Percentiles rank a stretch among this genome's conserved stretches.
Evolutionary conservation across 2,113 vertebrate genomes (phyloP).

Genomic region (Lepisosteus oculatus): DNA sequence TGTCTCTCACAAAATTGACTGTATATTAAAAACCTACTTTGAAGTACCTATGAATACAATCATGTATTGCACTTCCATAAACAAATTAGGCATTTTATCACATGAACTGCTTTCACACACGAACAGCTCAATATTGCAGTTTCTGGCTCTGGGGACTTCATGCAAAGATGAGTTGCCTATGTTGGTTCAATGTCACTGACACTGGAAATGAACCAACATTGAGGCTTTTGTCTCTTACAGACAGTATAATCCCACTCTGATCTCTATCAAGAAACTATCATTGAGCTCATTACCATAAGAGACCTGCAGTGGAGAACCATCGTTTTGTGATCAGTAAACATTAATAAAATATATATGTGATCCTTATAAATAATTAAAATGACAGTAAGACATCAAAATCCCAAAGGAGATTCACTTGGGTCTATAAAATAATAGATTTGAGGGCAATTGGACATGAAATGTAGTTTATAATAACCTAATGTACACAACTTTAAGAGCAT

Average conservation of each 20-base stretch:
- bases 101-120: neutral
- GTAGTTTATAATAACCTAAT: too few relatives aligned
- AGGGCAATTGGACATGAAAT: too few relatives aligned
- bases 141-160: neutral
- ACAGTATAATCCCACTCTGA: neutral
- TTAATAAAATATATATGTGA: neutral
- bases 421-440: too few relatives aligned
- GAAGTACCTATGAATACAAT: neutral
- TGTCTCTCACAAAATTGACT: too few relatives aligned
- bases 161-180: neutral
- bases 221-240: neutral
- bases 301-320: neutral
- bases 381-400: neutral
- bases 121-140: neutral
- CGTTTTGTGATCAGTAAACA: neutral
- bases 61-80: neutral
- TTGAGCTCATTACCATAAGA: neutral
- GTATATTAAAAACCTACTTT: neutral
- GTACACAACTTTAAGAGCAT: too few relatives aligned
- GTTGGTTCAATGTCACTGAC: slow-evolving; percentile 1
- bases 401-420: neutral
- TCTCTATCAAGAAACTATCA: neutral
- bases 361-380: neutral
- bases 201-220: neutral
- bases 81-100: slow-evolving; percentile 1